These are phyloP conservation scores for Hymenopus coronatus DNA, from an alignment of 2,888 invertebrate genomes.

Conservation along the genomic window DNA sequence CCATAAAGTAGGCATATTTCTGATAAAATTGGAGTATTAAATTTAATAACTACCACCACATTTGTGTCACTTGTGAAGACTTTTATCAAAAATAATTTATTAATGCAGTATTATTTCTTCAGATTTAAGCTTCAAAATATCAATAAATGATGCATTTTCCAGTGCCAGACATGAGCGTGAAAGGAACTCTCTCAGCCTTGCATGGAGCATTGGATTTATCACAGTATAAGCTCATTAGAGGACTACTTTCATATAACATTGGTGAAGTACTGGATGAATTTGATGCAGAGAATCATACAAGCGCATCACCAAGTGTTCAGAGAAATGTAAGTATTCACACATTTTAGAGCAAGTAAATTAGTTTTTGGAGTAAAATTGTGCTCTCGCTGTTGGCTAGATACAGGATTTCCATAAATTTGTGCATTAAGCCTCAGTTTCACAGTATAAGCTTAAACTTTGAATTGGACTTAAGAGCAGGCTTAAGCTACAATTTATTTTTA, in stretches of 20 bases:
- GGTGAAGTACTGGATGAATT: constrained; percentile 78
- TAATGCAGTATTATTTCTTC: not conserved
- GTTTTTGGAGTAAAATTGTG: too few species aligned
- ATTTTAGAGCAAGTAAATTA: not conserved
- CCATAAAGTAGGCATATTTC: too few species aligned
- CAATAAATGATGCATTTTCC: not conserved
- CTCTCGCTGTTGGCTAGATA: too few species aligned
- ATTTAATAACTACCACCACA: too few species aligned
- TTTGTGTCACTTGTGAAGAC: too few species aligned
- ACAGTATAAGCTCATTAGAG: constrained; percentile 85
- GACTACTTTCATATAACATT: constrained; percentile 84
- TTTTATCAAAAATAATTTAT: too few species aligned
- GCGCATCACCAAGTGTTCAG: not conserved
- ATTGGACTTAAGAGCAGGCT: too few species aligned
- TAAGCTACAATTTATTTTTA: too few species aligned
- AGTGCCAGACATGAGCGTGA: constrained; percentile 79
- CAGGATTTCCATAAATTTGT: too few species aligned
- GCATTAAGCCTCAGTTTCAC: too few species aligned
- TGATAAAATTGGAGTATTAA: too few species aligned
- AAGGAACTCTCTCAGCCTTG: constrained; percentile 81
- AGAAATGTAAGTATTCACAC: not conserved
- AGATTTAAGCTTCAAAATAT: not conserved
- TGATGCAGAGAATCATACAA: constrained; percentile 28
- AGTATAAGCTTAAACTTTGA: too few species aligned
- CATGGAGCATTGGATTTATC: constrained; percentile 76